Conservation (phyloP, 1,140 invertebrate genomes). For the Sitodiplosis mosellana region DNA sequence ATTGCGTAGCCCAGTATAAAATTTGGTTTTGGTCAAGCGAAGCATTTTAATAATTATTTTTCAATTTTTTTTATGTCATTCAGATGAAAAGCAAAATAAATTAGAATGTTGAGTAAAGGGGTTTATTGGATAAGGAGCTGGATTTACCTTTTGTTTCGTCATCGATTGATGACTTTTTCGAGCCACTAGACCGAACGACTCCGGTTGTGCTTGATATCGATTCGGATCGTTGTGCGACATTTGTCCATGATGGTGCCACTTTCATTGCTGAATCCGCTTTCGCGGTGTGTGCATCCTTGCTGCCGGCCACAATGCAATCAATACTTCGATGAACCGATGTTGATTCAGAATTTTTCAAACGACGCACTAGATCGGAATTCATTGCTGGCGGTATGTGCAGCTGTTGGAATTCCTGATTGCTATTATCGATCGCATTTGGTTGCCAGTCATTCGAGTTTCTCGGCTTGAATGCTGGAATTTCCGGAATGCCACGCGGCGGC, state of each 20-base stretch:
- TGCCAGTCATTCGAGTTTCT: slow-evolving; percentile 31
- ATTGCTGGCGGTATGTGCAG: slow-evolving; percentile 27
- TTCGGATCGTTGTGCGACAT: slow-evolving; percentile 11
- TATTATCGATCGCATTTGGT: slow-evolving; percentile 4
- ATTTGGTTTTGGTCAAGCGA: neutral
- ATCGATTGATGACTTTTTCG: slow-evolving; percentile 15
- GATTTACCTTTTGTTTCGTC: slow-evolving; percentile 20
- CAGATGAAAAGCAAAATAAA: no score
- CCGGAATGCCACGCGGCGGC: slow-evolving; percentile 25
- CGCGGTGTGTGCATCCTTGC: neutral
- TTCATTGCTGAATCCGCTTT: slow-evolving; percentile 8
- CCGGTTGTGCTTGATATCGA: slow-evolving; percentile 14
- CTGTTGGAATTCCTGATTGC: neutral
- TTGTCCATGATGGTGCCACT: slow-evolving; percentile 23
- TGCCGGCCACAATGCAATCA: slow-evolving; percentile 36
- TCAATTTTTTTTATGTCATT: no score
- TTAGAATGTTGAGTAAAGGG: no score
- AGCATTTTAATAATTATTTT: no score
- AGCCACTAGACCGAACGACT: slow-evolving; percentile 14
- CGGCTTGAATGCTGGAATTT: slow-evolving; percentile 32
- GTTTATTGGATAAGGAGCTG: neutral
- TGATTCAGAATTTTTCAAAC: slow-evolving; percentile 30
- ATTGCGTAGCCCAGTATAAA: neutral
- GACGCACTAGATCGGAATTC: slow-evolving; percentile 41
- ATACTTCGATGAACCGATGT: slow-evolving; percentile 39